Base-by-base conservation (phyloP, 2,113 vertebrate genomes). In the Oxygymnocypris stewartii region DNA sequence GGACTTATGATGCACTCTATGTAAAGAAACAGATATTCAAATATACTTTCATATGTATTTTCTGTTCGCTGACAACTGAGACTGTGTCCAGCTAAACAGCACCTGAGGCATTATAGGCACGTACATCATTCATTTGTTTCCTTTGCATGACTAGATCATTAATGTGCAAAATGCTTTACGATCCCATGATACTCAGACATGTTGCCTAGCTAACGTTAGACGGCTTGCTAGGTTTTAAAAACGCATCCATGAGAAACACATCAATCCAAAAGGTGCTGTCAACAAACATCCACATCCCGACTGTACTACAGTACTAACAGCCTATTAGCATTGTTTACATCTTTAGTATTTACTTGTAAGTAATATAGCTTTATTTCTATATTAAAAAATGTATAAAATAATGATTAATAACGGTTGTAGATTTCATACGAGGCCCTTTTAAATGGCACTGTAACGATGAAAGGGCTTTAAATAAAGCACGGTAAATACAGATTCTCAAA, bases 401-500 rank as follows among this genome's bases (percentile, higher is more conserved):
- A 63, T 16, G 23, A 40, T 40, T 59, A 40, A n/a, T 8, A 80
- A 25, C 9, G 20, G 20, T 42, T 8, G 3, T 47, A 4, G 9
- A 2, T 82, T 65, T 47, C 9, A 47, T 16, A 6, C 1, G 8
- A 4, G 40, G 65, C 44, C 65, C 11, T 71, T 71, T 76, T 74
- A 31, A 83, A 71, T 1, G 11, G 63, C 47, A 51, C 81, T 71
- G 18, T 13, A n/a, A 57, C 51, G 67, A 73, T 59, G 47, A 40
- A 57, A 74, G 67, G 20, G 44, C 81, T 71, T 83, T 37, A 83
- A 83, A 71, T 71, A 54, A 37, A 35, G 2, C 51, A 63, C 79
- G 79, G 42, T 4, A 63, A 63, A 42, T 23, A n/a, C 35, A 14
- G 57, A 61, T 42, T 8, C 40, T 44, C 12, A 6, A 44, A 25